A percentile compares a stretch with the other conserved stretches of the same genome.
Conservation (phyloP, 2,113 vertebrate species). For the Cinclus mexicanus region DNA sequence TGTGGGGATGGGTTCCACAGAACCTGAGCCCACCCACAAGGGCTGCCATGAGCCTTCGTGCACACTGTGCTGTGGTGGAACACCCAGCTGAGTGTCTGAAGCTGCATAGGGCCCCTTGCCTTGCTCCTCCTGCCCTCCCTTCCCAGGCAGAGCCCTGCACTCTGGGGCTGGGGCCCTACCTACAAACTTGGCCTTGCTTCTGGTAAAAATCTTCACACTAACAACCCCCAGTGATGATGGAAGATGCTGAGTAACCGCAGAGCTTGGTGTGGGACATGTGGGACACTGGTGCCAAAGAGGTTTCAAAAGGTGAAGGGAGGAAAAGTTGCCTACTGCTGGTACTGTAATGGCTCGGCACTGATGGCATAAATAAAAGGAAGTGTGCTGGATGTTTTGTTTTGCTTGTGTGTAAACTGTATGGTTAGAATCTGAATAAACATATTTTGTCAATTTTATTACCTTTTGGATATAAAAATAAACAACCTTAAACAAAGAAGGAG, state of each 20-base stretch:
- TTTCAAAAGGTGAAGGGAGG: background rate
- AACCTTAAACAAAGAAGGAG: constrained; percentile 52
- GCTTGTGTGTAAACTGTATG: background rate
- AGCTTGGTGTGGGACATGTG: background rate
- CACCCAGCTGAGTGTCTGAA: background rate
- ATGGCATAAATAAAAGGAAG: background rate
- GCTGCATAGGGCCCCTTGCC: background rate
- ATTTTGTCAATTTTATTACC: background rate
- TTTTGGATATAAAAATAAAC: background rate
- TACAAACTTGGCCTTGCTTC: accelerated
- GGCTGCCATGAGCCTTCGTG: accelerated
- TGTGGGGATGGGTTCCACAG: background rate
- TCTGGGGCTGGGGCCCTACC: background rate
- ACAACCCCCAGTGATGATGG: background rate
- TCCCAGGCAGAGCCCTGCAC: background rate
- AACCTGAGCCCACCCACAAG: background rate
- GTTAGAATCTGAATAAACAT: background rate
- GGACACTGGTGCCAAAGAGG: background rate
- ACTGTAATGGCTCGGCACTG: background rate
- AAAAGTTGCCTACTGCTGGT: background rate
- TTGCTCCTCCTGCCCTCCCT: background rate
- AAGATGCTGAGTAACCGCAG: background rate
- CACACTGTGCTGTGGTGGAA: background rate
- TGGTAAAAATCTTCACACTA: background rate
- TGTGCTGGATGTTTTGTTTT: background rate